Percentiles rank a stretch among this genome's conserved stretches.
Evolutionary conservation across 2,888 invertebrate genomes (phyloP).

Genomic region (Sesamia inferens): DNA sequence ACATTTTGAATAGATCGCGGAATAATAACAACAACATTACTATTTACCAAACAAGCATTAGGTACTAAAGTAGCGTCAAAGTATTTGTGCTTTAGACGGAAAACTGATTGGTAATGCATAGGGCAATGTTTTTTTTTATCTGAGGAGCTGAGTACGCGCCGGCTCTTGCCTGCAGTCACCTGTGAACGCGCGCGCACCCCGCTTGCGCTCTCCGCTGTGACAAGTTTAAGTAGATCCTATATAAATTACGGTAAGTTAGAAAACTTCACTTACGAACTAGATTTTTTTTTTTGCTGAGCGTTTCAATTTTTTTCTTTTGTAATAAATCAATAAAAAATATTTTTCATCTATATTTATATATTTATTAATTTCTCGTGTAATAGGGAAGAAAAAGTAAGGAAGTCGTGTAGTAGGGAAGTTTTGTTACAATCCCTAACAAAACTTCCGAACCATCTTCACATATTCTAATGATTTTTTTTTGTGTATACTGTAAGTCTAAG

Average conservation of each 20-base stretch:
- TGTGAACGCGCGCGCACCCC: slow-evolving; percentile 63
- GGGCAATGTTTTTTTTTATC: slow-evolving; percentile 52
- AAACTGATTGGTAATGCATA: slow-evolving; percentile 44
- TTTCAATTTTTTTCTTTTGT: background rate
- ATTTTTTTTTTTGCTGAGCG: slow-evolving; percentile 24
- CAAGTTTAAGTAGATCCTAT: slow-evolving; percentile 32
- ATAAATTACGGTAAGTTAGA: slow-evolving; percentile 44
- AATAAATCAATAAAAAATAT: background rate
- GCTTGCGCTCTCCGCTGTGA: slow-evolving; percentile 57
- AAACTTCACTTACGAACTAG: background rate
- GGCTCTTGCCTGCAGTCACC: slow-evolving; percentile 59
- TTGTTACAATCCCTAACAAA: no score
- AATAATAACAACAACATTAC: no score
- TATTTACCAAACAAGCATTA: slow-evolving; percentile 15
- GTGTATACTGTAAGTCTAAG: no score
- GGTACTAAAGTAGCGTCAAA: slow-evolving; percentile 15
- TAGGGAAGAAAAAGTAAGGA: no score
- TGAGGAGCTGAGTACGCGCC: slow-evolving; percentile 50
- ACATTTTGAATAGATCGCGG: background rate
- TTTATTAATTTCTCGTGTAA: no score
- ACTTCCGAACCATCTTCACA: no score
- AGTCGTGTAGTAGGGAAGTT: no score
- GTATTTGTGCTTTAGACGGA: slow-evolving; percentile 29
- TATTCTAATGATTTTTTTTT: no score
- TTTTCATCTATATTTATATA: no score